phyloP scores from a whole-genome alignment of 2,888 invertebrate species.

The Erannis defoliaria region DNA sequence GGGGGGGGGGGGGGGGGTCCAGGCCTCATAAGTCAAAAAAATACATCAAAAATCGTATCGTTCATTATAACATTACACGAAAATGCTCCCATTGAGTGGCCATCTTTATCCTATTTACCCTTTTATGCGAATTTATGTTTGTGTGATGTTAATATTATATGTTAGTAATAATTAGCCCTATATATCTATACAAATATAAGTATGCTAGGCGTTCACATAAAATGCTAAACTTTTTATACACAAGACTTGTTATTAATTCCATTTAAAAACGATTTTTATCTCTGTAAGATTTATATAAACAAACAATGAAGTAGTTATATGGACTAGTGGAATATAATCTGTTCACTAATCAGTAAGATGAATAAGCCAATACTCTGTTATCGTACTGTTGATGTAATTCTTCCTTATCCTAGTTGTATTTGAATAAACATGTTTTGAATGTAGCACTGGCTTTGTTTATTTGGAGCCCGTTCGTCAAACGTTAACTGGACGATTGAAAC shows the following conservation, averaged over 20 bases:
- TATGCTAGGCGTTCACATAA: background rate
- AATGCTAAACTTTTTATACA: constrained; percentile 8
- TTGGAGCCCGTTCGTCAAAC: background rate
- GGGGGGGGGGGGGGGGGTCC: too few species aligned
- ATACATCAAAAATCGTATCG: too few species aligned
- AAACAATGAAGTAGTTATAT: constrained; percentile 12
- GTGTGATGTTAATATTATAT: constrained; percentile 12
- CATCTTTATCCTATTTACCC: constrained; percentile 5
- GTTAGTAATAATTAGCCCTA: constrained; percentile 4
- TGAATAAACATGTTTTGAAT: constrained; percentile 48
- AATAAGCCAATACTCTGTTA: constrained; percentile 71
- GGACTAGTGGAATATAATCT: constrained; percentile 7
- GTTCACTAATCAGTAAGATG: constrained; percentile 18
- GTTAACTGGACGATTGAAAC: too few species aligned
- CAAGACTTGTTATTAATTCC: constrained; percentile 4
- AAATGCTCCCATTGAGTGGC: too few species aligned
- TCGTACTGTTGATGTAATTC: constrained; percentile 64
- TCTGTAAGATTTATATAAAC: background rate
- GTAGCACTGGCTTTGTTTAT: constrained; percentile 15
- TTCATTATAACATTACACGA: too few species aligned
- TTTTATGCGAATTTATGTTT: constrained; percentile 14
- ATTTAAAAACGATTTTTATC: background rate
- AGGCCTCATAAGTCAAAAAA: too few species aligned
- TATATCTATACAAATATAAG: background rate
- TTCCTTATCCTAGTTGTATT: constrained; percentile 61